A percentile compares a stretch with the other conserved stretches of the same genome.
Conservation (phyloP, 1,140 invertebrate species). For the Halesus radiatus region DNA sequence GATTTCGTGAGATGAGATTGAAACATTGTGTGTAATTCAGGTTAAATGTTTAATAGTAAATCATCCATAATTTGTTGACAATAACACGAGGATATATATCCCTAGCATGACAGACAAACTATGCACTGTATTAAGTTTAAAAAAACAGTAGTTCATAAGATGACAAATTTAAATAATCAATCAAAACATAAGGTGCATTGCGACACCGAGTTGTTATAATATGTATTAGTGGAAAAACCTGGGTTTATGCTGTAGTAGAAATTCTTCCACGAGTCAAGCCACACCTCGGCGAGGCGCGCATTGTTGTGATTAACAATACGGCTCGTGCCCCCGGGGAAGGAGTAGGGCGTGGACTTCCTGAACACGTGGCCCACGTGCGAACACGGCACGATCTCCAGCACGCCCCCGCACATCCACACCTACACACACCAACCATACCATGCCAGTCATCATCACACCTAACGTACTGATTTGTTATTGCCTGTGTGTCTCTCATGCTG, state of each 20-base stretch:
- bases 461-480: slow-evolving; percentile 9
- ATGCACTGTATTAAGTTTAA: too few relatives aligned
- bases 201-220: neutral
- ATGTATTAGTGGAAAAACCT: slow-evolving; percentile 71
- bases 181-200: too few relatives aligned
- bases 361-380: slow-evolving; percentile 97
- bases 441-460: slow-evolving; percentile 48
- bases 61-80: too few relatives aligned
- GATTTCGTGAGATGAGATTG: too few relatives aligned
- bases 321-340: slow-evolving; percentile 98
- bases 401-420: slow-evolving; percentile 98
- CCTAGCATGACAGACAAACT: too few relatives aligned
- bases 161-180: too few relatives aligned
- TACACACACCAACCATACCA: slow-evolving; percentile 63
- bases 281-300: slow-evolving; percentile 95
- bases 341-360: slow-evolving; percentile 98
- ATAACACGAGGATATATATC: too few relatives aligned
- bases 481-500: too few relatives aligned
- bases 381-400: slow-evolving; percentile 91
- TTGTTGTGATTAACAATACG: slow-evolving; percentile 99
- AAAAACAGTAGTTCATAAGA: too few relatives aligned
- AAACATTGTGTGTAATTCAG: too few relatives aligned
- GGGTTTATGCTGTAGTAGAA: slow-evolving; percentile 99
- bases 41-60: too few relatives aligned
- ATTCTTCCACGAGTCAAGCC: slow-evolving; percentile 98